A percentile compares a stretch with the other conserved stretches of the same genome.
These are phyloP conservation scores for Decapterus maruadsi DNA, from an alignment of 2,797 vertebrate genomes.

Conservation along the genomic window DNA sequence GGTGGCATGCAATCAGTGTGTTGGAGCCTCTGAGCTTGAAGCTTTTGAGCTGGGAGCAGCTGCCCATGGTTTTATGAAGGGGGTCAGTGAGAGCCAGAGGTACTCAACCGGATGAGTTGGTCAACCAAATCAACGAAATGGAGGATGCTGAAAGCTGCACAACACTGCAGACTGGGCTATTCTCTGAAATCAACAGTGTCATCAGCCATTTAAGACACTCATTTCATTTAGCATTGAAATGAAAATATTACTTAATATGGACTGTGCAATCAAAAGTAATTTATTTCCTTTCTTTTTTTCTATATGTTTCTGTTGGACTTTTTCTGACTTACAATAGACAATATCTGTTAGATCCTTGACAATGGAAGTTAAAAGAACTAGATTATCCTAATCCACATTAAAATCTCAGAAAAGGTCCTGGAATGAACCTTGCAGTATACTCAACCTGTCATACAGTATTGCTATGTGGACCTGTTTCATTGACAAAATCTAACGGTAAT, in stretches of 20 bases:
- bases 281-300: neutral
- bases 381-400: neutral
- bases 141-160: conserved; percentile 38
- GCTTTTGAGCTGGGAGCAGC: conserved; percentile 41
- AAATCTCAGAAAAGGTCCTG: neutral
- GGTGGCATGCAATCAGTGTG: conserved; percentile 34
- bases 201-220: neutral
- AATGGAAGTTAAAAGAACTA: neutral
- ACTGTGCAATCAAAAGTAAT: conserved; percentile 17
- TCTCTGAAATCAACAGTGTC: conserved; percentile 14
- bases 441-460: conserved; percentile 36
- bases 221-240: conserved; percentile 16
- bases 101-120: conserved; percentile 46
- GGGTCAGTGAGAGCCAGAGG: conserved; percentile 35
- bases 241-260: conserved; percentile 9
- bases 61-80: conserved; percentile 41
- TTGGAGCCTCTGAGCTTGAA: conserved; percentile 38
- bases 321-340: neutral
- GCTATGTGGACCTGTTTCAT: conserved; percentile 60
- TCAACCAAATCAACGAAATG: conserved; percentile 65
- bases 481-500: conserved; percentile 69
- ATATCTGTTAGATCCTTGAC: neutral
- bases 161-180: conserved; percentile 23
- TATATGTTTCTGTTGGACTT: neutral
- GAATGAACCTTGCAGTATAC: neutral